Percentiles rank a stretch among this genome's conserved stretches.
Evolutionary conservation across 2,113 vertebrate genomes (phyloP).

Genomic region (Dasyprocta punctata): DNA sequence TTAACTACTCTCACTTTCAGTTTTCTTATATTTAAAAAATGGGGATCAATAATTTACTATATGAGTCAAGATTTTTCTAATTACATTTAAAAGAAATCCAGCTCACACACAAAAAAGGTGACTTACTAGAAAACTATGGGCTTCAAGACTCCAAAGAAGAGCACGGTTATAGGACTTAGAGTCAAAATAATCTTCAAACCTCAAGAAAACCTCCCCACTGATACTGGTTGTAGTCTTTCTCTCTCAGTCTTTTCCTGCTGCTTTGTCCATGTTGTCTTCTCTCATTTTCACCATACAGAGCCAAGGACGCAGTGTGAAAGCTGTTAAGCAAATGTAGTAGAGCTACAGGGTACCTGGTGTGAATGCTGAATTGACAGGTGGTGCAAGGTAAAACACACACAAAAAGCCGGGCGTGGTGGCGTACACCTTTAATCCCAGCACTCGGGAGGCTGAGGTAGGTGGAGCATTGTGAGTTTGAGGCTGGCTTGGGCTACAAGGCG

Average conservation of each 20-base stretch:
- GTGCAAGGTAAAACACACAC: background rate
- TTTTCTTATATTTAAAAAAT: background rate
- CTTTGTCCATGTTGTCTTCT: background rate
- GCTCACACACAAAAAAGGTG: background rate
- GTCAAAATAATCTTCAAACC: background rate
- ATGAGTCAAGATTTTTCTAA: slow-evolving; percentile 23
- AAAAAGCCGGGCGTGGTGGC: too few relatives aligned
- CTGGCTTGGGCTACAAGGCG: too few relatives aligned
- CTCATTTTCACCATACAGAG: background rate
- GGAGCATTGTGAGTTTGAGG: too few relatives aligned
- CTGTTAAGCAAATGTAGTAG: background rate
- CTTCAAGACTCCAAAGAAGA: slow-evolving; percentile 5
- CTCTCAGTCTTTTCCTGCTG: background rate
- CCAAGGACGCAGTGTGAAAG: background rate
- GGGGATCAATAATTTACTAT: background rate
- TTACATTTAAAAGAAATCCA: background rate
- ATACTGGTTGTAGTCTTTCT: background rate
- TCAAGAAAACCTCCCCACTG: background rate
- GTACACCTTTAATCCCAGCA: too few relatives aligned
- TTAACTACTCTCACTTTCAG: background rate
- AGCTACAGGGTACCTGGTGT: background rate
- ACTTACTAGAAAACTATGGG: background rate
- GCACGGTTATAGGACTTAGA: background rate
- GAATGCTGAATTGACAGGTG: background rate
- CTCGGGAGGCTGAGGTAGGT: too few relatives aligned